phyloP scores from a whole-genome alignment of 2,113 vertebrate genomes.

The Ophthalmolycus amberensis region DNA sequence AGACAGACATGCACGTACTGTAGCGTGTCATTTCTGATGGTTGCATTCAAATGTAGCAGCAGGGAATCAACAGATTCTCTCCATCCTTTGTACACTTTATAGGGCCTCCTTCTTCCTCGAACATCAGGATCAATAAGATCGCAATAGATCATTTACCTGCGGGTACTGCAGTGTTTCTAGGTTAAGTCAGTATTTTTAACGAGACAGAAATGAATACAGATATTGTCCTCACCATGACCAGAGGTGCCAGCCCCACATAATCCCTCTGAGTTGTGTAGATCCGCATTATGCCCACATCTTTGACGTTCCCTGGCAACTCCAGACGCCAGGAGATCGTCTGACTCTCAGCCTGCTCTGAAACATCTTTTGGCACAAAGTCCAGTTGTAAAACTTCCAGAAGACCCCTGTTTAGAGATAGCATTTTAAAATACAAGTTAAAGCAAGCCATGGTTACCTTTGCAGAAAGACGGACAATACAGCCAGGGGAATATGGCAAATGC shows the following conservation, averaged over 20 bases:
- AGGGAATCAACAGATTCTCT: slow-evolving; percentile 3
- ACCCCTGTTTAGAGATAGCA: slow-evolving; percentile 62
- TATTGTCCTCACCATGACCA: slow-evolving; percentile 89
- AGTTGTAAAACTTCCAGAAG: slow-evolving; percentile 91
- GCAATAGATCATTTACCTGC: background rate
- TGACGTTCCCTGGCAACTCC: slow-evolving; percentile 87
- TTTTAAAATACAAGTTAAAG: background rate
- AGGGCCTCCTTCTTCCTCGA: background rate
- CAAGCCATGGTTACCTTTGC: background rate
- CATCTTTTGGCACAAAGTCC: slow-evolving; percentile 87
- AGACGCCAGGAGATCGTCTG: slow-evolving; percentile 93
- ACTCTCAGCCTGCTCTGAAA: slow-evolving; percentile 81
- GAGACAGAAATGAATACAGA: background rate
- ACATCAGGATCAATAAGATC: background rate
- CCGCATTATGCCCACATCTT: slow-evolving; percentile 87
- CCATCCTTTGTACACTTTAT: background rate
- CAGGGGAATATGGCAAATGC: background rate
- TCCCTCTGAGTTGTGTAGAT: slow-evolving; percentile 90
- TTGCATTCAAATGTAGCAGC: slow-evolving; percentile 15
- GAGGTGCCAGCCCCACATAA: slow-evolving; percentile 87
- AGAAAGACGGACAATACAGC: background rate
- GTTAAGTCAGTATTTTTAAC: background rate
- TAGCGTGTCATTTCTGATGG: slow-evolving; percentile 11
- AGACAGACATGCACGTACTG: slow-evolving; percentile 1
- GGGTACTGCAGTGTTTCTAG: background rate